These are phyloP conservation scores for Pherbina coryleti DNA, from an alignment of 2,888 invertebrate species.

Conservation along the genomic window DNA sequence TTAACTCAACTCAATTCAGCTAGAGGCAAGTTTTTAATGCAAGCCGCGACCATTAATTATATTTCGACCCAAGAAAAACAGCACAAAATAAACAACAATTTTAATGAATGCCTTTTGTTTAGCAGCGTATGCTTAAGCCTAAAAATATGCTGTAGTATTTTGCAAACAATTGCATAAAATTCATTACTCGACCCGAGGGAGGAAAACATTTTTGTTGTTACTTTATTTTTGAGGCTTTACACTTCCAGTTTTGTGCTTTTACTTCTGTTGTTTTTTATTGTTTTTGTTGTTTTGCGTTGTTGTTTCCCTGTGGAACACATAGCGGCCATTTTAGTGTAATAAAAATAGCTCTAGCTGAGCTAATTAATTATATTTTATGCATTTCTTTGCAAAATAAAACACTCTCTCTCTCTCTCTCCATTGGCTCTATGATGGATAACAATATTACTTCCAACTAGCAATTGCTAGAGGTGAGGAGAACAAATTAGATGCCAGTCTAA, in stretches of 20 bases:
- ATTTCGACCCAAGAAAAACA: background rate
- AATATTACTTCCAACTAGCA: too few relatives aligned
- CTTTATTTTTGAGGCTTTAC: background rate
- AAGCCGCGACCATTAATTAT: constrained; percentile 26
- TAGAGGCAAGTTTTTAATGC: background rate
- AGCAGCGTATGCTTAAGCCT: background rate
- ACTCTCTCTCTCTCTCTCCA: background rate
- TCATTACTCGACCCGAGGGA: background rate
- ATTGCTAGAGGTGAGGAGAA: too few relatives aligned
- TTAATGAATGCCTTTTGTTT: constrained; percentile 13
- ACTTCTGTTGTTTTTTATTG: background rate
- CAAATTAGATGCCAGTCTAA: too few relatives aligned
- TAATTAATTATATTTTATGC: constrained; percentile 28
- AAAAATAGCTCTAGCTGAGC: background rate
- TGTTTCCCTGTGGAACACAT: background rate
- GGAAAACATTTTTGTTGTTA: background rate
- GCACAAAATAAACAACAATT: background rate
- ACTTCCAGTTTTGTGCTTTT: background rate
- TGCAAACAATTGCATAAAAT: constrained; percentile 18
- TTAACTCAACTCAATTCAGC: background rate
- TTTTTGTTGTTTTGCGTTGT: background rate
- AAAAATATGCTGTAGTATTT: constrained; percentile 19
- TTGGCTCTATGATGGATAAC: background rate
- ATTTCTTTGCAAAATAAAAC: background rate
- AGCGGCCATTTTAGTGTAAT: constrained; percentile 3